Evolutionary conservation across 2,888 invertebrate species (phyloP).

Genomic region (Harmothoe impar): DNA sequence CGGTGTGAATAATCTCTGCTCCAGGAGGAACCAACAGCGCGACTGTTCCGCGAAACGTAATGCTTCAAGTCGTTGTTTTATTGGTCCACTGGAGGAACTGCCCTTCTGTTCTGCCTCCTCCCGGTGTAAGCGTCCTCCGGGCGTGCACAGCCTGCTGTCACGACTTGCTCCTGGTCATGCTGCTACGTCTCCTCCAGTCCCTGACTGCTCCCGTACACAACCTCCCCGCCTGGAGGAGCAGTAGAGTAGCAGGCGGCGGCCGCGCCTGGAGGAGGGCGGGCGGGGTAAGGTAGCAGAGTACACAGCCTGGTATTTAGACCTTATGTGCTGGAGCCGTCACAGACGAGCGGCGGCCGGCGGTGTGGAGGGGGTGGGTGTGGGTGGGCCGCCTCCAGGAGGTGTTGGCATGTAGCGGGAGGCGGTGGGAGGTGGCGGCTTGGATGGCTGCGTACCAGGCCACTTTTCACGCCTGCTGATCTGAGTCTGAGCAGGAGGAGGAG

Average conservation of each 20-base stretch:
- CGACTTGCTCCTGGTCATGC: no score
- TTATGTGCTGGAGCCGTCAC: neutral
- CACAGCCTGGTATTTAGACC: neutral
- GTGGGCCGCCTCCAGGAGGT: neutral
- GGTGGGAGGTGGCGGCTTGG: conserved; percentile 8
- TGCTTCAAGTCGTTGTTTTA: no score
- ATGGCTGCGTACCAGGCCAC: conserved; percentile 21
- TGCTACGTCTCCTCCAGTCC: no score
- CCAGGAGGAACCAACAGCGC: no score
- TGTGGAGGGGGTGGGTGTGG: neutral
- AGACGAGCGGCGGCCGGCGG: neutral
- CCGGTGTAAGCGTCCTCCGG: no score
- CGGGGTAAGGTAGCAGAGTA: neutral
- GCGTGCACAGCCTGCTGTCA: no score
- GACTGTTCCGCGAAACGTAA: no score
- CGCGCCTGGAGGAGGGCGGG: neutral
- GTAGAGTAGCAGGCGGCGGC: neutral
- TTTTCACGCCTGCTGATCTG: conserved; percentile 54
- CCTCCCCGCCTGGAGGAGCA: neutral
- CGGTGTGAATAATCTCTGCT: no score
- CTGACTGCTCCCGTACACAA: neutral
- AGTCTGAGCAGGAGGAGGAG: neutral
- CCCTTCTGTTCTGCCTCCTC: no score
- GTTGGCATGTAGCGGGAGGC: neutral
- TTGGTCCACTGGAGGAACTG: no score